Percentiles rank a stretch among this genome's conserved stretches.
These are phyloP conservation scores for Copidosoma floridanum DNA, from an alignment of 1,140 invertebrate genomes.

Conservation along the genomic window DNA sequence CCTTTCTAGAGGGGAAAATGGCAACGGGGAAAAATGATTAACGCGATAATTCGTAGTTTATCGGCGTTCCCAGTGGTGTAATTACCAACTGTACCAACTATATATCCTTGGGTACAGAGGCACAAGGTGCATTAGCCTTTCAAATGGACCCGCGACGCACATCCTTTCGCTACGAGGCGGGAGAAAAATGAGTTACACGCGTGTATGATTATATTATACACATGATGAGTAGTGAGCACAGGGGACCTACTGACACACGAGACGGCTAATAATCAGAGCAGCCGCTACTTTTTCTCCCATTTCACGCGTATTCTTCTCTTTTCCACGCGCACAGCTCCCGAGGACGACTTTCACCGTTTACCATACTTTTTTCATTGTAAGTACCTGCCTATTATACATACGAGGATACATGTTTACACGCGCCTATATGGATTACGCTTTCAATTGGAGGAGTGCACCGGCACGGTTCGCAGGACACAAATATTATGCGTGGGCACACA, in stretches of 20 bases:
- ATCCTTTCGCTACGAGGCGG: too few relatives aligned
- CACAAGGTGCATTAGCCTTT: conserved; percentile 1
- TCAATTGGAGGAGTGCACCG: not conserved
- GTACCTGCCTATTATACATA: too few relatives aligned
- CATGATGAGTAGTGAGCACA: not conserved
- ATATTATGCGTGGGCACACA: not conserved
- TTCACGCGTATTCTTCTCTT: too few relatives aligned
- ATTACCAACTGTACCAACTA: not conserved
- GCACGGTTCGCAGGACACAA: not conserved
- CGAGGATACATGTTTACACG: not conserved
- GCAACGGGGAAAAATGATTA: conserved; percentile 2
- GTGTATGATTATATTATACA: too few relatives aligned
- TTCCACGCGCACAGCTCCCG: too few relatives aligned
- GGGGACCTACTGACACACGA: not conserved
- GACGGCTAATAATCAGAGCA: conserved; percentile 1
- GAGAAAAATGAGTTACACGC: too few relatives aligned
- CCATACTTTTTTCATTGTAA: too few relatives aligned
- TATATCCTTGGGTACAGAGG: too few relatives aligned
- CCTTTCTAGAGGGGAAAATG: too few relatives aligned
- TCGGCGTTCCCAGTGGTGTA: conserved; percentile 4
- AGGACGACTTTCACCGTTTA: conserved; percentile 8
- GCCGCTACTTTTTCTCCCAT: too few relatives aligned
- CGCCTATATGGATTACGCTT: conserved; percentile 1
- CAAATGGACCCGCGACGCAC: too few relatives aligned
- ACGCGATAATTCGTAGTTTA: conserved; percentile 14